Percentiles rank a stretch among this genome's conserved stretches.
Evolutionary conservation across 1,140 invertebrate species (phyloP).

Genomic region (Lasaia peninsularis): DNA sequence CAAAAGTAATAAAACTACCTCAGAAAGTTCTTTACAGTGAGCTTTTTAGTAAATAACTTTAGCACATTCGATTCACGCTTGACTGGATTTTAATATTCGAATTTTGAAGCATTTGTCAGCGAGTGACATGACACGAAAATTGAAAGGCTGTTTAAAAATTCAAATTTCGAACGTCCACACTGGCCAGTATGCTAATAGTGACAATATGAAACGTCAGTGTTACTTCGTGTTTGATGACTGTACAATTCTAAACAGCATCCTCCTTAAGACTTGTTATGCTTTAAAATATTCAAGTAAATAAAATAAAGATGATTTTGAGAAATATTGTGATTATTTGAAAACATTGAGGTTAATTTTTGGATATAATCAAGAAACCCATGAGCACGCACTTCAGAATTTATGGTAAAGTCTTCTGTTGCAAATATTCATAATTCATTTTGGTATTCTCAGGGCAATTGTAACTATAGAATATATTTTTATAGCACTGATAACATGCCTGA

Average conservation of each 20-base stretch:
- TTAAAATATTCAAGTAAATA: neutral
- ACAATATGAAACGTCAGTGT: slow-evolving; percentile 59
- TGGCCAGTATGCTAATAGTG: slow-evolving; percentile 65
- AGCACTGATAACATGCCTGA: no score
- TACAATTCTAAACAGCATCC: slow-evolving; percentile 56
- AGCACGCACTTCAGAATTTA: no score
- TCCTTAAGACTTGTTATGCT: slow-evolving; percentile 32
- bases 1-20: no score
- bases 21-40: slow-evolving; percentile 14
- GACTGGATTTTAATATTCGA: neutral
- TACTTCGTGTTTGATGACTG: slow-evolving; percentile 57
- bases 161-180: slow-evolving; percentile 39
- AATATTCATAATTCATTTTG: no score
- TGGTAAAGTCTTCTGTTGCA: no score
- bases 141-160: slow-evolving; percentile 47
- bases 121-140: slow-evolving; percentile 28
- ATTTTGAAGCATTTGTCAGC: slow-evolving; percentile 1
- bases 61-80: neutral
- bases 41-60: neutral
- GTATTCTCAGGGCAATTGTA: no score
- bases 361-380: no score
- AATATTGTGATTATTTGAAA: no score
- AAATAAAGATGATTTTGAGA: neutral
- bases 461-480: no score
- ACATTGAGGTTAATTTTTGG: no score